phyloP scores from a whole-genome alignment of 2,797 vertebrate genomes.

The Acrossocheilus fasciatus region DNA sequence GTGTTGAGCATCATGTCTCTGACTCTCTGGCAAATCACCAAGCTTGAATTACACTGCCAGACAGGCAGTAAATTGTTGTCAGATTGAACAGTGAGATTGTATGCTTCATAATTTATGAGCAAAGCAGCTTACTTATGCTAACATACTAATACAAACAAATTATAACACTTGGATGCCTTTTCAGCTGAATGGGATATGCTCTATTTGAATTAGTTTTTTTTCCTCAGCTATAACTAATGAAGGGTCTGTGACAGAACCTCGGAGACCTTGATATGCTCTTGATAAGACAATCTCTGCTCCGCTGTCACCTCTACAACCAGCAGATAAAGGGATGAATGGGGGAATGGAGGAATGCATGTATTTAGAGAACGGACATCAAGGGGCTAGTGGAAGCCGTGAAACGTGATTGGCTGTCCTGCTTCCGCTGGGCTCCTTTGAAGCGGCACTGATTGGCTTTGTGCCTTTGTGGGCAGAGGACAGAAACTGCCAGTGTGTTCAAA shows the following conservation, averaged over 20 bases:
- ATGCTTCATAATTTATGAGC: constrained; percentile 74
- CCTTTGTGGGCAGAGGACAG: constrained; percentile 48
- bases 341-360: constrained; percentile 25
- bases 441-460: constrained; percentile 50
- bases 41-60: constrained; percentile 53
- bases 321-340: constrained; percentile 42
- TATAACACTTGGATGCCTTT: constrained; percentile 60
- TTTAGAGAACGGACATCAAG: constrained; percentile 1
- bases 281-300: constrained; percentile 32
- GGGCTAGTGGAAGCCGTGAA: constrained; percentile 29
- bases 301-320: constrained; percentile 13
- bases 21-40: constrained; percentile 43
- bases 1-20: constrained; percentile 31
- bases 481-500: constrained; percentile 45
- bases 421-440: constrained; percentile 36
- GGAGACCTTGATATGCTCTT: constrained; percentile 44
- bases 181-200: constrained; percentile 11
- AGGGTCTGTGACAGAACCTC: constrained; percentile 5
- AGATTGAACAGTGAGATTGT: constrained; percentile 61
- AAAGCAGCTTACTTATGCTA: constrained; percentile 68
- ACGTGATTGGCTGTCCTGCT: constrained; percentile 44
- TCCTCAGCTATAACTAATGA: constrained; percentile 23
- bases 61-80: constrained; percentile 60
- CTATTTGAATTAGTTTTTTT: neutral
- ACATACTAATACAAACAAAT: constrained; percentile 67